Percentiles rank a stretch among this genome's conserved stretches.
Evolutionary conservation across 2,888 invertebrate species (phyloP).

Genomic region (Ectropis crepuscularia): DNA sequence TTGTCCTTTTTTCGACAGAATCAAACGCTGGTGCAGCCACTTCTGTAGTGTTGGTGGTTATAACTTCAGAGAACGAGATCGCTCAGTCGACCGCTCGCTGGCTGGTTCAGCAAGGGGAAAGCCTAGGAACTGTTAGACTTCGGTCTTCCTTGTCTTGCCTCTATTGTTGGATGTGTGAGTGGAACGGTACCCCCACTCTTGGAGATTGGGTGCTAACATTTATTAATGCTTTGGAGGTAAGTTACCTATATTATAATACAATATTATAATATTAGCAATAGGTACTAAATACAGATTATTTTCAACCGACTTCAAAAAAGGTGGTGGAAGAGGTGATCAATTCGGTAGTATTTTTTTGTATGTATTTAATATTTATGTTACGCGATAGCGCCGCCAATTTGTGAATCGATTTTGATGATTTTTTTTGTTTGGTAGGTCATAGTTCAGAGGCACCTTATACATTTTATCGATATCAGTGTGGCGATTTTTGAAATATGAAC

Average conservation of each 20-base stretch:
- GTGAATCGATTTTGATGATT: too few relatives aligned
- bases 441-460: too few relatives aligned
- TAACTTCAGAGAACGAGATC: conserved; percentile 69
- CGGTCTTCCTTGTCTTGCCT: conserved; percentile 86
- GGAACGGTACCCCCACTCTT: conserved; percentile 86
- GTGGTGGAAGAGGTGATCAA: too few relatives aligned
- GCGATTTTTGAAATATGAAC: too few relatives aligned
- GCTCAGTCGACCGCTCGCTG: conserved; percentile 65
- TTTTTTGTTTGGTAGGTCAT: too few relatives aligned
- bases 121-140: conserved; percentile 80
- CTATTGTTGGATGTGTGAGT: conserved; percentile 88
- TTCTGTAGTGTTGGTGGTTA: conserved; percentile 85
- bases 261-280: too few relatives aligned
- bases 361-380: too few relatives aligned
- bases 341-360: too few relatives aligned
- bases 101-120: conserved; percentile 71
- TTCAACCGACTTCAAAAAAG: too few relatives aligned
- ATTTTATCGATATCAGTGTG: too few relatives aligned
- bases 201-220: conserved; percentile 88
- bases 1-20: conserved; percentile 49
- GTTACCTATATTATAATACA: background rate
- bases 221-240: conserved; percentile 86
- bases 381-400: too few relatives aligned
- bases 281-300: too few relatives aligned
- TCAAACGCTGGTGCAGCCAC: conserved; percentile 84